Evolutionary conservation across 2,113 vertebrate species (phyloP).

Genomic region (Chaenocephalus aceratus): DNA sequence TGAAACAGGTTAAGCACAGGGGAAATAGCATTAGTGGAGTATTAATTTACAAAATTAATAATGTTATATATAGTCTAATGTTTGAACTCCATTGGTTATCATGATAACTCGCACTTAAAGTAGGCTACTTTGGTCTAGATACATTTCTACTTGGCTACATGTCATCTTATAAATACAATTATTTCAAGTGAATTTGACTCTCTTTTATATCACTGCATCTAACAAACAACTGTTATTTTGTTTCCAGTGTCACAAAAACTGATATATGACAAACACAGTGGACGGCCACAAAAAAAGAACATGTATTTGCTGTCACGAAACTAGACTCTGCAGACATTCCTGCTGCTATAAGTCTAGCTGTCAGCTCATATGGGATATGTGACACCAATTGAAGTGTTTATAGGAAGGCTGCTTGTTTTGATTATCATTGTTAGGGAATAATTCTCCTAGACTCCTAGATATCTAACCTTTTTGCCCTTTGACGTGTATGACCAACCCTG

Average conservation of each 20-base stretch:
- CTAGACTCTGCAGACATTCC: background rate
- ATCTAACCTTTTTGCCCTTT: too few species aligned
- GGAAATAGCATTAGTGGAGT: background rate
- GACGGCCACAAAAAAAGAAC: too few species aligned
- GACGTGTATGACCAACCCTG: too few species aligned
- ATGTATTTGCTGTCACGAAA: too few species aligned
- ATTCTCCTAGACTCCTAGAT: too few species aligned
- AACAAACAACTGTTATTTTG: background rate
- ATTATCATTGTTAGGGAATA: background rate
- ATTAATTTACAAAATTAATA: background rate
- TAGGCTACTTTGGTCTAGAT: background rate
- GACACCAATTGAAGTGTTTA: background rate
- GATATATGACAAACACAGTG: background rate
- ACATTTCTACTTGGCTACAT: background rate
- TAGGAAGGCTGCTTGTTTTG: background rate
- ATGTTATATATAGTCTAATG: background rate
- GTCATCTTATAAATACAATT: background rate
- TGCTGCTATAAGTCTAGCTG: background rate
- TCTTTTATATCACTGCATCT: background rate
- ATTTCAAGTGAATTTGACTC: background rate
- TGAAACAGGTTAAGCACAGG: constrained; percentile 6
- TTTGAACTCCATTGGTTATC: background rate
- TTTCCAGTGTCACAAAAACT: background rate
- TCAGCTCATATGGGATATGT: background rate
- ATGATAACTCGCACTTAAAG: background rate